Base-by-base conservation (phyloP, 2,797 vertebrate species). In the Siniperca undulata region DNA sequence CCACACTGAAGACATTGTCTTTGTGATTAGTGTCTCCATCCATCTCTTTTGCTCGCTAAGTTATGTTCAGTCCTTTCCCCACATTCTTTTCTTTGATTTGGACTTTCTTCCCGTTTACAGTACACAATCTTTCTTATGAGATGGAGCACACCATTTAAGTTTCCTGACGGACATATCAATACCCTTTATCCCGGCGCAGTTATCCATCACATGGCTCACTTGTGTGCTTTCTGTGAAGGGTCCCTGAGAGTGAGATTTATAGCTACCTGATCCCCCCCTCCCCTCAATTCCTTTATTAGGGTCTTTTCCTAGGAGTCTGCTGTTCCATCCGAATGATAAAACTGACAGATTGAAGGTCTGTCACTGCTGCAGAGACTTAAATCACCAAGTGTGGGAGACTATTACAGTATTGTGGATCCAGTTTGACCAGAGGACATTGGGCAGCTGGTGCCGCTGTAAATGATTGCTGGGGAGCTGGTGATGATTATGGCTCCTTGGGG, bases 231-330 rank as follows among this genome's bases (percentile, higher is more conserved):
- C 71, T 56, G 65, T 85, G 85, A 91, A 87, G 84, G 86, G 89
- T 92, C 80, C 77, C 83, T 40, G 66, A 82, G 75, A 90, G 75
- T 30, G 24, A 87, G 91, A 94, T 94, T 91, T 93, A 94, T 94
- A 27, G 76, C 77, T 24, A 55, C 79, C 83, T 67, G 85, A 70
- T 52, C 59, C 66, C 75, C 44, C 73, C 46, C 71, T 36, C 65
- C 58, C 27, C 75, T 68, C n/a, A 11, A 36, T 30, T 70, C 71
- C 27, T 64, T 83, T 67, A 88, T 86, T 89, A 88, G 78, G 70
- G 56, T 75, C 19, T 74, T 77, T 73, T 89, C 73, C 73, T 81
- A 7, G 10, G 72, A 81, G 80, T 58, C 74, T 72, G 76, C 77
- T 62, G 71, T 72, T 88, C 72, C 48, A 70, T 85, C 81, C 64